Base-by-base conservation (phyloP, 2,113 vertebrate species). In the Mellivora capensis region DNA sequence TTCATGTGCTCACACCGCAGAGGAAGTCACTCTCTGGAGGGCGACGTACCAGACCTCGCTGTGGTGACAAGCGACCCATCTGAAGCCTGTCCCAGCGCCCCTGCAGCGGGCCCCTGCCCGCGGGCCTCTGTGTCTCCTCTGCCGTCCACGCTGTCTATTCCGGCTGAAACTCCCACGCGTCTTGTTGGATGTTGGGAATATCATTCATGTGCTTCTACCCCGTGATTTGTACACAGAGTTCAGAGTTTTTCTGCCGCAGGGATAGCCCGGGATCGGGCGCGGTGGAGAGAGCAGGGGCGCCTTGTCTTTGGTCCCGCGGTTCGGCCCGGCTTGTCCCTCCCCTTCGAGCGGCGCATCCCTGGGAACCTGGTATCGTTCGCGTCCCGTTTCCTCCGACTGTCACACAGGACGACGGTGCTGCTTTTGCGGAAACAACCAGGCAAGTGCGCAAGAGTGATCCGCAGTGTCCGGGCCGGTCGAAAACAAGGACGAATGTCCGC, bases 281-380 rank as follows among this genome's bases (percentile, higher is more conserved):
- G 25, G 72, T 8, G 6, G 7, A 4, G 72, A 12, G 13, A 1
- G 0, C 14, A 0, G 42, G 72, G 42, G 42, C 2, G 1, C 12
- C 54, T 6, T 27, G 5, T 34, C 62, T 34, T 67, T 67, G 31
- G 34, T 42, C 71, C 11, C 5, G 37, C 0, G 3, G 39, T 15
- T 44, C 2, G 14, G 42, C 42, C 42, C 0, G 27, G 37, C 11
- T 74, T 42, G 71, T 4, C 17, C 42, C 39, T 42, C 42, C 12
- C 12, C 25, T 29, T 2, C 27, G 2, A 31, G 37, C 1, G 10
- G n/a, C 6, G 37, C 20, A 1, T 25, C n/a, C 18, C 42, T 2
- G 15, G 44, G 76, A 21, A 6, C 47, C 29, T 20, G 0, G 7
- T 23, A 6, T 25, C 12, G 8, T 31, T 15, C 8, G 20, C 4